Conservation (phyloP, 2,797 vertebrate species). For the Cryptoprocta ferox region DNA sequence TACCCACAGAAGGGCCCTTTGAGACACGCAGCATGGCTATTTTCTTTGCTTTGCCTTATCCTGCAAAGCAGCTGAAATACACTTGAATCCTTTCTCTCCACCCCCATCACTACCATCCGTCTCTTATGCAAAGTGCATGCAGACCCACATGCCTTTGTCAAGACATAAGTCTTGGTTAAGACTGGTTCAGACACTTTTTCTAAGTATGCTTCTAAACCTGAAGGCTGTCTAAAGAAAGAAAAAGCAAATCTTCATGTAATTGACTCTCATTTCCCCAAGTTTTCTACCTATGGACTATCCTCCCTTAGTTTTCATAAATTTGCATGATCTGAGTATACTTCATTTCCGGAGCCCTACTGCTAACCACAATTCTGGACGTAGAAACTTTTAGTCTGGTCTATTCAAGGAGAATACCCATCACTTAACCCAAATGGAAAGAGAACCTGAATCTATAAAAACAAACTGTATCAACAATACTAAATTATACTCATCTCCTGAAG, state of each 20-base stretch:
- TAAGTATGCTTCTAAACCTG: conserved; percentile 15
- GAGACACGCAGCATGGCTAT: conserved; percentile 75
- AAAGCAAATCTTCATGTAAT: background rate
- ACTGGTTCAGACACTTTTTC: conserved; percentile 13
- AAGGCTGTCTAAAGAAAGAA: conserved; percentile 33
- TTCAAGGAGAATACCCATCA: background rate
- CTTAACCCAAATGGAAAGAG: conserved; percentile 25
- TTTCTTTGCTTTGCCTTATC: conserved; percentile 71
- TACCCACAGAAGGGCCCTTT: conserved; percentile 79
- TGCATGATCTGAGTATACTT: conserved; percentile 25
- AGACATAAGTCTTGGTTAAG: background rate
- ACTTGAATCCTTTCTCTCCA: conserved; percentile 61
- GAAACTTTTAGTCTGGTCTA: conserved; percentile 19
- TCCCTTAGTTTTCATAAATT: background rate
- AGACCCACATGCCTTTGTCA: conserved; percentile 35
- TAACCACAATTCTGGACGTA: background rate
- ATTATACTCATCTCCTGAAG: background rate
- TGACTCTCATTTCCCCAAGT: conserved; percentile 27
- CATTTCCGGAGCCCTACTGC: background rate
- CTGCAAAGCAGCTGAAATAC: conserved; percentile 68
- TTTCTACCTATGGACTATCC: background rate
- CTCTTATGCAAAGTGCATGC: conserved; percentile 36
- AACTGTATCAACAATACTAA: conserved; percentile 28
- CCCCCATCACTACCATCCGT: background rate
- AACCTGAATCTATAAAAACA: background rate